phyloP scores from a whole-genome alignment of 1,140 invertebrate genomes.

The Aphelenchoides fujianensis region DNA sequence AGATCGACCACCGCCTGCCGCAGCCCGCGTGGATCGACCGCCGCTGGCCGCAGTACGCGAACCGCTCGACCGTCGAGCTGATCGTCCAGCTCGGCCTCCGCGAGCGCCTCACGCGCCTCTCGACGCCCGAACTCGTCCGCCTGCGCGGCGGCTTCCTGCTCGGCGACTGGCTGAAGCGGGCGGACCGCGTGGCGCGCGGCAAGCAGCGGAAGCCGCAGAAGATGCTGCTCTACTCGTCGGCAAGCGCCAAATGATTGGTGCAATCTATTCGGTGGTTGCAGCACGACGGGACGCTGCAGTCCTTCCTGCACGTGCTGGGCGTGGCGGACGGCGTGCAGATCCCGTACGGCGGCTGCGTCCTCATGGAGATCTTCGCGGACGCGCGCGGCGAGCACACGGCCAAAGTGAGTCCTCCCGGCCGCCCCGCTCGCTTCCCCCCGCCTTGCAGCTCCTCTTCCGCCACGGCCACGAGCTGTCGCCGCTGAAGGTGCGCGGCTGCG shows the following conservation, averaged over 20 bases:
- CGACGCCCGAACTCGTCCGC: slow-evolving; percentile 13
- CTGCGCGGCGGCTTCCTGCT: slow-evolving; percentile 28
- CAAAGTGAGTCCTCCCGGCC: too few relatives aligned
- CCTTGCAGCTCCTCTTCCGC: slow-evolving; percentile 11
- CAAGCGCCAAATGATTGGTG: not conserved
- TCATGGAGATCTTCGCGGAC: slow-evolving; percentile 26
- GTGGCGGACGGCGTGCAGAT: slow-evolving; percentile 26
- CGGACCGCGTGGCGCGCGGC: slow-evolving; percentile 9
- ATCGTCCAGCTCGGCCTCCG: slow-evolving; percentile 20
- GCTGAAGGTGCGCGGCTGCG: not conserved
- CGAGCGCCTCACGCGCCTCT: slow-evolving; percentile 13
- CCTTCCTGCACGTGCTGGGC: slow-evolving; percentile 24
- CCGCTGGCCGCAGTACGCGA: slow-evolving; percentile 17
- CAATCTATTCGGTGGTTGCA: not conserved
- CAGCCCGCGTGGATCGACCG: slow-evolving; percentile 31
- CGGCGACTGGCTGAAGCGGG: slow-evolving; percentile 21
- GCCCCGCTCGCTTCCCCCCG: too few relatives aligned
- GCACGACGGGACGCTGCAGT: slow-evolving; percentile 34
- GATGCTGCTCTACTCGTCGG: slow-evolving; percentile 33
- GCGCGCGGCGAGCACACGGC: not conserved
- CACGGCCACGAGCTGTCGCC: not conserved
- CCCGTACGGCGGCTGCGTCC: slow-evolving; percentile 33
- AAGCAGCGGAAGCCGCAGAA: slow-evolving; percentile 28
- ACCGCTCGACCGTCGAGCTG: slow-evolving; percentile 9
- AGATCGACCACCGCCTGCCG: slow-evolving; percentile 16